phyloP scores from a whole-genome alignment of 1,140 invertebrate species.

The Mizuhopecten yessoensis region DNA sequence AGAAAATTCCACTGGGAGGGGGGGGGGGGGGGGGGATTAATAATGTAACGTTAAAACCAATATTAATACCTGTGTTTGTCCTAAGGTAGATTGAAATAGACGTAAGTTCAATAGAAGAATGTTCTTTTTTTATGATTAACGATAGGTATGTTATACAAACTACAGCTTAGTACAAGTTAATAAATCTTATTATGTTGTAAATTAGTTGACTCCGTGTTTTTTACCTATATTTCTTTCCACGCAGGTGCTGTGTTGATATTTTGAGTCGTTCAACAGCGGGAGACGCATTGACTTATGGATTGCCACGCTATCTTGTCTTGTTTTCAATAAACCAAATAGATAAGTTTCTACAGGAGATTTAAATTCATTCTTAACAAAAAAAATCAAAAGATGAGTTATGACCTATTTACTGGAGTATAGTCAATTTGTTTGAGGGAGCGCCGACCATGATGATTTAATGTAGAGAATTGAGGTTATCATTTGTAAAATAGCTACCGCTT shows the following conservation, averaged over 20 bases:
- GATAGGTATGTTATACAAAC: background rate
- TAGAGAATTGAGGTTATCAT: conserved; percentile 11
- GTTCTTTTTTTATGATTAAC: background rate
- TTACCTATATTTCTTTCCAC: background rate
- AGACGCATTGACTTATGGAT: conserved; percentile 21
- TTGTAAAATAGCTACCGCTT: conserved; percentile 12
- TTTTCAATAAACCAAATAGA: conserved; percentile 30
- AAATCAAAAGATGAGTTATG: conserved; percentile 35
- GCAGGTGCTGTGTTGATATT: background rate
- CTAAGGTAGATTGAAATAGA: background rate
- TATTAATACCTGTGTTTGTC: too few species aligned
- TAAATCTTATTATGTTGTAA: background rate
- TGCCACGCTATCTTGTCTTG: background rate
- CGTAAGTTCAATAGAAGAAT: background rate
- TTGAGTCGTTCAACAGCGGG: conserved; percentile 21
- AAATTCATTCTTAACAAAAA: conserved; percentile 40
- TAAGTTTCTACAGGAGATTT: background rate
- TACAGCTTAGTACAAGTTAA: background rate
- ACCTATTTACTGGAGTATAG: background rate
- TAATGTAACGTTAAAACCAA: too few species aligned
- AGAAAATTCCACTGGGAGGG: too few species aligned
- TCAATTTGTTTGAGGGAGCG: conserved; percentile 4
- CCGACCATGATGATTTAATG: conserved; percentile 17
- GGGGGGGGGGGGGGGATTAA: too few species aligned
- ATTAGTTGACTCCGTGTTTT: conserved; percentile 8